Percentiles rank a stretch among this genome's conserved stretches.
Evolutionary conservation across 2,888 invertebrate genomes (phyloP).

Genomic region (Dyspetes luteomarginatus): DNA sequence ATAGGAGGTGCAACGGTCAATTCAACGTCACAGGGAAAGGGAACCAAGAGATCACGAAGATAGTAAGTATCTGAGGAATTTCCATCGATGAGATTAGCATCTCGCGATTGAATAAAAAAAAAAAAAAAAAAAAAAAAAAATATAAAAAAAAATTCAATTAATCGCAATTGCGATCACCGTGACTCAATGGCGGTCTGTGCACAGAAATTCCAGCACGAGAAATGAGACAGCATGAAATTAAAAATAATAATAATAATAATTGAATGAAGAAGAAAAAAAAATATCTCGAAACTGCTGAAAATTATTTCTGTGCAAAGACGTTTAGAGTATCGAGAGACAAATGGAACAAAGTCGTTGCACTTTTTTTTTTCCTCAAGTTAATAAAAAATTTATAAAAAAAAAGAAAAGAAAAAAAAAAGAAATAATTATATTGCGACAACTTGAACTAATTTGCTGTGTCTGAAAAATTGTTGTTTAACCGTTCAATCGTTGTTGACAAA

Average conservation of each 20-base stretch:
- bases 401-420: slow-evolving; percentile 19
- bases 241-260: neutral
- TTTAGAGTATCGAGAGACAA: slow-evolving; percentile 60
- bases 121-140: neutral
- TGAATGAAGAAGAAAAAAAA: neutral
- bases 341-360: slow-evolving; percentile 37
- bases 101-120: too few species aligned
- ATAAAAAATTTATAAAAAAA: slow-evolving; percentile 16
- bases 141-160: slow-evolving; percentile 4
- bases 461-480: slow-evolving; percentile 89
- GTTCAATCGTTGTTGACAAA: too few species aligned
- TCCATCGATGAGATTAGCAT: too few species aligned
- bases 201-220: slow-evolving; percentile 39
- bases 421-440: slow-evolving; percentile 43
- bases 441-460: slow-evolving; percentile 80
- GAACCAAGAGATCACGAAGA: slow-evolving; percentile 89
- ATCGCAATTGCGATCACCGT: slow-evolving; percentile 48
- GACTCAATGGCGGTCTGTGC: slow-evolving; percentile 62
- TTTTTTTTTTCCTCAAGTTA: slow-evolving; percentile 1
- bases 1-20: slow-evolving; percentile 86
- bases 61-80: slow-evolving; percentile 87
- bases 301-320: slow-evolving; percentile 57
- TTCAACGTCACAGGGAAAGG: slow-evolving; percentile 85
- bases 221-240: too few species aligned
- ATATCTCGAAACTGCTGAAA: slow-evolving; percentile 42